Evolutionary conservation across 2,888 invertebrate species (phyloP), one percentile per base, ranked within the genome.

Genomic region (Eilema caniola): DNA sequence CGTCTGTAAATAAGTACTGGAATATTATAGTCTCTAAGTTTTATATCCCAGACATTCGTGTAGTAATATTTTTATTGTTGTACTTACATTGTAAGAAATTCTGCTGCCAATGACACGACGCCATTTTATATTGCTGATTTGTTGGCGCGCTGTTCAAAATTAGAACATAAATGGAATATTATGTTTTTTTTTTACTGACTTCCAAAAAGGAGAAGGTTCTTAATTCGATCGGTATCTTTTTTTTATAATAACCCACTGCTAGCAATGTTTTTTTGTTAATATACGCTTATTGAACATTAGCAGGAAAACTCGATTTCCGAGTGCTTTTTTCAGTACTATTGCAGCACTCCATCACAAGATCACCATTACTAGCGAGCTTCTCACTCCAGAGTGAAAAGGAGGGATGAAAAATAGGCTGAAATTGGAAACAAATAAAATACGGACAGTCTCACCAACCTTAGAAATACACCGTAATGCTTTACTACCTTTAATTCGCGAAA

Each of bases 1-100:
- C 89, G 90, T 78, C 89, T 85, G 91, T 87, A 81, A 90, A 83
- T 89, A 90, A 90, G 81, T 80, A 79, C 83, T 90, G 87, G 90
- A 89, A 90, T 90, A 90, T 88, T 65, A 84, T 84, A 41, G 82
- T 80, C 75, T 66, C 71, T 79, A 70, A 37, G 33, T 69, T 81
- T 76, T 78, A 74, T 72, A 28, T 23, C 61, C 25, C 56, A 41
- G 65, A 3, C 62, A 66, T 62, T 68, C 47, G 23, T 14, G 31
- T 47, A 63, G 60, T 41, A 16, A 53, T 64, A 31, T 64, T 69
- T 72, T 64, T 47, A 61, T 61, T 53, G 25, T 33, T 57, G 56
- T 10, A 31, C 28, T 65, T 53, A 56, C 65, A 56, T 57, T 57
- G 65, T 56, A 41, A 62, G 62, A 62, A 41, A 41, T 37, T 62